Conservation (phyloP, 2,113 vertebrate species). For the rabbit (Oryctolagus cuniculus) region DNA sequence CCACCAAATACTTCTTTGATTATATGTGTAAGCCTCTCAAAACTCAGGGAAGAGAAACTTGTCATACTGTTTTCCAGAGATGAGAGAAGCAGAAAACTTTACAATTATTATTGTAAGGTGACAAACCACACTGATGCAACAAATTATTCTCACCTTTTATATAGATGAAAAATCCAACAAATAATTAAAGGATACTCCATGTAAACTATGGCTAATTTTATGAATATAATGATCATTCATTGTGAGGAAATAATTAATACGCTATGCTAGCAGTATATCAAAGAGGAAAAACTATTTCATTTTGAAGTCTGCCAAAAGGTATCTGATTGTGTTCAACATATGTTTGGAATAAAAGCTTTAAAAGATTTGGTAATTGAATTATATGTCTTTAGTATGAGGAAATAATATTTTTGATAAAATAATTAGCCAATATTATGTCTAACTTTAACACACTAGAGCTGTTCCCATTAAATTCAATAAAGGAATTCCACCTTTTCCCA, state of each 20-base stretch:
- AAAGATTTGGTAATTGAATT: background rate
- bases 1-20: background rate
- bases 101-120: background rate
- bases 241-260: background rate
- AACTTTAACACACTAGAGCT: background rate
- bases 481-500: background rate
- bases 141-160: background rate
- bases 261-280: background rate
- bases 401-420: conserved; percentile 25
- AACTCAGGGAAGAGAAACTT: background rate
- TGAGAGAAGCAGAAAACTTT: background rate
- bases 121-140: background rate
- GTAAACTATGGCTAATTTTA: background rate
- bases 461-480: background rate
- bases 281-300: background rate
- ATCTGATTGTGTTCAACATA: background rate
- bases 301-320: conserved; percentile 7
- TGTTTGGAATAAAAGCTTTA: background rate
- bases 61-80: background rate
- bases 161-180: background rate
- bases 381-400: background rate
- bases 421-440: background rate
- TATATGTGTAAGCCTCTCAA: background rate
- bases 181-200: background rate
- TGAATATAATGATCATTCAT: background rate